Evolutionary conservation across 2,113 vertebrate species (phyloP).

Genomic region (Terrapene triunguis): DNA sequence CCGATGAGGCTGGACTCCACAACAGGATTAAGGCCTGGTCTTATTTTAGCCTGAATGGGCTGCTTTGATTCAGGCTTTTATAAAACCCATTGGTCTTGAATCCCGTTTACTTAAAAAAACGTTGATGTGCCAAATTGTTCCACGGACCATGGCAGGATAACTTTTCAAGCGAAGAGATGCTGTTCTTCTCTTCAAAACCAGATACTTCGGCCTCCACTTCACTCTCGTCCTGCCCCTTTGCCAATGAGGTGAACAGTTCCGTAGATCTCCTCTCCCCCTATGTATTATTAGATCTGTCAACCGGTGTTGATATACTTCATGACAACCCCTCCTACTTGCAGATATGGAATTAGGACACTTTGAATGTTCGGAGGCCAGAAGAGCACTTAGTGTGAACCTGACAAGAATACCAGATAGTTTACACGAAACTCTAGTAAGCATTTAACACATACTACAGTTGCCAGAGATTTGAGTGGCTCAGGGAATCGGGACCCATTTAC

Average conservation of each 20-base stretch:
- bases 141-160: not conserved
- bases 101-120: not conserved
- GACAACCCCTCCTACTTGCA: not conserved
- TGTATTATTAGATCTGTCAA: not conserved
- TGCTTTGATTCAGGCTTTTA: not conserved
- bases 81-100: not conserved
- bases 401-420: not conserved
- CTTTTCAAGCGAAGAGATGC: not conserved
- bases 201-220: not conserved
- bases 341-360: not conserved
- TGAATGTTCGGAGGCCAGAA: not conserved
- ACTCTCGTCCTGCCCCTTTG: not conserved
- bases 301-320: not conserved
- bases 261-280: not conserved
- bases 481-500: not conserved
- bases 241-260: not conserved
- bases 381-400: rapidly evolving
- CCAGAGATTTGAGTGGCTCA: not conserved
- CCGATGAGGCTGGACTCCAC: not conserved
- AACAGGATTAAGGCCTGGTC: not conserved
- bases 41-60: not conserved
- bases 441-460: not conserved
- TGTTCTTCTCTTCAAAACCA: not conserved
- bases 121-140: rapidly evolving
- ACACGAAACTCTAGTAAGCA: rapidly evolving